Evolutionary conservation across 2,797 vertebrate genomes (phyloP).

Genomic region (Pseudopleuronectes americanus): DNA sequence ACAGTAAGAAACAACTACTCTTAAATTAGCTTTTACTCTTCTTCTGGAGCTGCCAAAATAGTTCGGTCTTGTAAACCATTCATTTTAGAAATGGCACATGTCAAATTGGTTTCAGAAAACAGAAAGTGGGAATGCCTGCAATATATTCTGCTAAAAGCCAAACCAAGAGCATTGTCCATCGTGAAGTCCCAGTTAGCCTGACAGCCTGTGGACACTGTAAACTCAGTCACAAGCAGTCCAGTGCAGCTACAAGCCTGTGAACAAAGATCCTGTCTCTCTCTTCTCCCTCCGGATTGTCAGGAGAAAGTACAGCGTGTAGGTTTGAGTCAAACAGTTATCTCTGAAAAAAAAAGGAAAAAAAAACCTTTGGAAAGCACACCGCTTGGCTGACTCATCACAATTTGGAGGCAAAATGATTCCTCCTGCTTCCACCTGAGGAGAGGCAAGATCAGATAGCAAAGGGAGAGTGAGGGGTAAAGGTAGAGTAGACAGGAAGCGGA

Average conservation of each 20-base stretch:
- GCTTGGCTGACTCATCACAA: conserved; percentile 84
- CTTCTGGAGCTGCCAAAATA: background rate
- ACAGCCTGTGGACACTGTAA: conserved; percentile 69
- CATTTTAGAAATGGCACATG: conserved; percentile 40
- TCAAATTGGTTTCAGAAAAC: conserved; percentile 27
- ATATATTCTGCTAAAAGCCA: conserved; percentile 51
- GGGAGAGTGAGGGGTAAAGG: conserved; percentile 43
- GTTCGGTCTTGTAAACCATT: conserved; percentile 1
- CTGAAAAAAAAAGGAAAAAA: conserved; percentile 53
- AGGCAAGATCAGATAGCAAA: conserved; percentile 20
- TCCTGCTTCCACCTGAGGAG: conserved; percentile 59
- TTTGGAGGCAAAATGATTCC: conserved; percentile 73
- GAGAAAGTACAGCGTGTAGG: conserved; percentile 74
- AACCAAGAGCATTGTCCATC: conserved; percentile 51
- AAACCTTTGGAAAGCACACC: conserved; percentile 58
- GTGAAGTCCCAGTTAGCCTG: conserved; percentile 72
- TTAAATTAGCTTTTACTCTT: background rate
- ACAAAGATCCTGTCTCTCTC: conserved; percentile 69
- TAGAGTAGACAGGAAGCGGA: conserved; percentile 51
- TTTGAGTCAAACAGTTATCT: conserved; percentile 71
- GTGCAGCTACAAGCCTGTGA: conserved; percentile 71
- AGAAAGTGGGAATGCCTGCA: conserved; percentile 24
- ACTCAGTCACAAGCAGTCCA: conserved; percentile 62
- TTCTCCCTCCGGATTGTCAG: conserved; percentile 73
- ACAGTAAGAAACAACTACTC: too few species aligned